Conservation (phyloP, 2,113 vertebrate species). For the Podarcis cretensis region DNA sequence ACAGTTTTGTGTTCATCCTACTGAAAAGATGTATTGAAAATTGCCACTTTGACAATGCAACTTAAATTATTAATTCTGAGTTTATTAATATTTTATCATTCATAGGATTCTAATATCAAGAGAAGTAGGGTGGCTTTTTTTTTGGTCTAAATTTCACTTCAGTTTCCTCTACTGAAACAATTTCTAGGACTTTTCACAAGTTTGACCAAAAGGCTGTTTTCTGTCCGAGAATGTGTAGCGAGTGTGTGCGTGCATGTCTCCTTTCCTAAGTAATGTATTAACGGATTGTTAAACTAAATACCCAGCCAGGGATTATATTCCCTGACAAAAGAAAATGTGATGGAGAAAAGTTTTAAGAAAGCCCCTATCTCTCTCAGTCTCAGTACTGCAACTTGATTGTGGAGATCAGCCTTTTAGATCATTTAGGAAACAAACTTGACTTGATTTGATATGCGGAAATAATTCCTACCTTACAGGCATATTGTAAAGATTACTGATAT, state of each 20-base stretch:
- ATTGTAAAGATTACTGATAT: neutral
- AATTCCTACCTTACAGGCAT: neutral
- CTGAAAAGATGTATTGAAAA: neutral
- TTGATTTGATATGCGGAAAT: neutral
- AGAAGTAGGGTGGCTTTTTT: neutral
- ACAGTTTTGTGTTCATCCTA: neutral
- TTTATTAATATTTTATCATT: neutral
- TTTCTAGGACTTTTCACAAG: neutral
- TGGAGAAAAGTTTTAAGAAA: neutral
- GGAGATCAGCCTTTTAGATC: neutral
- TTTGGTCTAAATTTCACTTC: no score
- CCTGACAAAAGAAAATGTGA: neutral
- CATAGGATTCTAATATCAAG: neutral
- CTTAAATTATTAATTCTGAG: neutral
- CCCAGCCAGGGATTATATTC: neutral
- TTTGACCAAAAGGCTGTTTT: neutral
- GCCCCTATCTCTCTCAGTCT: neutral
- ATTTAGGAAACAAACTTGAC: neutral
- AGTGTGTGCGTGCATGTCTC: neutral
- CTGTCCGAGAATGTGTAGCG: neutral
- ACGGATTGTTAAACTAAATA: neutral
- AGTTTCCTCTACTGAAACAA: neutral
- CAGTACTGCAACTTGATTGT: neutral
- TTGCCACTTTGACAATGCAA: neutral
- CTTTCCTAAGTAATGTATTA: neutral